Base-by-base conservation (phyloP, 2,888 invertebrate species). In the Drosophila subquinaria region DNA sequence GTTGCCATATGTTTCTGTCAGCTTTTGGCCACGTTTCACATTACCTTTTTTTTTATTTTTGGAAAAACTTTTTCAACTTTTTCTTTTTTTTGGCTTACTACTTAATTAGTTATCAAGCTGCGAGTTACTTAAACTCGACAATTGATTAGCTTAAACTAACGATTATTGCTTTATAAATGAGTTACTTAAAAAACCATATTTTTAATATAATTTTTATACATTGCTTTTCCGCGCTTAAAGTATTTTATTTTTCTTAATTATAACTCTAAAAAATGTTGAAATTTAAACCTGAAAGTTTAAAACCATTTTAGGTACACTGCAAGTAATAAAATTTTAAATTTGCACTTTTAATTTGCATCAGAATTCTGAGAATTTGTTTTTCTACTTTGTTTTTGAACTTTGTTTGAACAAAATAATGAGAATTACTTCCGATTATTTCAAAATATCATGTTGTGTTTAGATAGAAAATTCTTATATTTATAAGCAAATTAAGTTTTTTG, bases 1-100 rank as follows among this genome's bases (percentile, higher is more conserved):
- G 20, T 55, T 45, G 40, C 43, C 81, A 83, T 81, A 81, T 81
- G 83, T 65, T 81, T 62, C 50, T 43, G 42, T 55, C 53, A 38
- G 38, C 52, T 56, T 43, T 56, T 81, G 72, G 70, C 73, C 17
- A 15, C 9, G 4, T 23, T 23, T 23, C 23, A 23, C 23, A 23
- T 23, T 23, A 0, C 6, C 23, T 42, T 1, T 33, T 13, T 27
- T 13, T 8, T 35, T 15, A 42, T 42, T 0, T 40, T 11, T 0
- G 9, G 4, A 4, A 17, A 13, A 27, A 38, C 13, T 15, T 35
- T 8, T 27, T 13, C 5, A 38, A 38, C 52, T 15, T 27, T 40
- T 15, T n/a, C 13, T 27, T n/a, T 17, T 9, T 17, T n/a, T 51
- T 52, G 27, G n/a, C 17, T 27, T 15, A n/a, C 53, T 11, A 30